Evolutionary conservation across 2,797 vertebrate species (phyloP).

Genomic region (Labeo calbasu): DNA sequence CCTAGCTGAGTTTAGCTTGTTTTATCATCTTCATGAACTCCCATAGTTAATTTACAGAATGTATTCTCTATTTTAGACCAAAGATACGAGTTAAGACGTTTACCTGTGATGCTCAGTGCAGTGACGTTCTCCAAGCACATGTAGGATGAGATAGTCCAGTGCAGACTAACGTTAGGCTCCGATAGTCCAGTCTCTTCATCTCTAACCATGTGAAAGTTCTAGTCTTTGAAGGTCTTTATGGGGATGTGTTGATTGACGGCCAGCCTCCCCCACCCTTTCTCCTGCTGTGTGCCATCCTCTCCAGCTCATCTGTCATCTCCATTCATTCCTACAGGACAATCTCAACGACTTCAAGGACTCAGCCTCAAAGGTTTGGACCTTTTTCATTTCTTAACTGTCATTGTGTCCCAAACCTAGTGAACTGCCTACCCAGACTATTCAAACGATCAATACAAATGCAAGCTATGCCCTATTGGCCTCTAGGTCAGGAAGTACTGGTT

Average conservation of each 20-base stretch:
- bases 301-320: slow-evolving; percentile 99
- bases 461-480: neutral
- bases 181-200: slow-evolving; percentile 45
- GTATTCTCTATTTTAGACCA: slow-evolving; percentile 44
- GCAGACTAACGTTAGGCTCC: slow-evolving; percentile 34
- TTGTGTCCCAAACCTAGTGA: slow-evolving; percentile 36
- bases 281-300: slow-evolving; percentile 93
- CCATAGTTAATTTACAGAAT: slow-evolving; percentile 35
- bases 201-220: slow-evolving; percentile 85
- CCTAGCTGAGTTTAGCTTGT: slow-evolving; percentile 27
- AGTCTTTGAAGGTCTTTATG: slow-evolving; percentile 93
- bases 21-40: slow-evolving; percentile 23
- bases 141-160: slow-evolving; percentile 23
- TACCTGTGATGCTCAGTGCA: slow-evolving; percentile 6
- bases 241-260: slow-evolving; percentile 83
- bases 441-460: neutral
- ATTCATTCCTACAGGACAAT: slow-evolving; percentile 99
- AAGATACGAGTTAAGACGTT: slow-evolving; percentile 30
- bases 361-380: slow-evolving; percentile 93
- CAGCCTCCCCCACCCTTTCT: slow-evolving; percentile 73
- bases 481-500: neutral
- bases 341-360: slow-evolving; percentile 99
- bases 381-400: slow-evolving; percentile 62
- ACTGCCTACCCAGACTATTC: neutral
- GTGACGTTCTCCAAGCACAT: slow-evolving; percentile 43